Evolutionary conservation across 2,888 invertebrate genomes (phyloP).

Genomic region (Sminthurinus aureus): DNA sequence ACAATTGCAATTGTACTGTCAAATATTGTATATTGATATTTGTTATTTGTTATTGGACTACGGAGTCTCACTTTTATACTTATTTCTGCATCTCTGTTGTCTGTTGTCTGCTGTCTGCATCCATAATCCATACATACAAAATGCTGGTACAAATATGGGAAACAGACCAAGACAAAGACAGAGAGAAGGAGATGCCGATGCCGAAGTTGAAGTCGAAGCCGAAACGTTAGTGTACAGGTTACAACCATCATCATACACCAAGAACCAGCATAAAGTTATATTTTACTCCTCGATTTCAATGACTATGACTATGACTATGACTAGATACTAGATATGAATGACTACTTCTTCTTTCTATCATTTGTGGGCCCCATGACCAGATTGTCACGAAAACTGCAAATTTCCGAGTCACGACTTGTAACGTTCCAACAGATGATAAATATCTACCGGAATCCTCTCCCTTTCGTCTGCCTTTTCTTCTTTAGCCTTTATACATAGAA

Average conservation of each 20-base stretch:
- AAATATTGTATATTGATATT: not conserved
- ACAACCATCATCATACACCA: no score
- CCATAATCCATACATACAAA: not conserved
- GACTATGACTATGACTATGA: not conserved
- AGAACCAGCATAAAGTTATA: no score
- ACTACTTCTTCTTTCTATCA: not conserved
- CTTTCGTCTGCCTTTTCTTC: not conserved
- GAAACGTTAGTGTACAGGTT: not conserved
- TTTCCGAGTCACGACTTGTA: slow-evolving; percentile 39
- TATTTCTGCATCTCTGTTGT: not conserved
- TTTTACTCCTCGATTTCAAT: not conserved
- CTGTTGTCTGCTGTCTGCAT: not conserved
- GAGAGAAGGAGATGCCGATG: not conserved
- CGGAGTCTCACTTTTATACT: not conserved
- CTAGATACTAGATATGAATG: not conserved
- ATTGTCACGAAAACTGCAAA: slow-evolving; percentile 42
- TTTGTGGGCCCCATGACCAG: slow-evolving; percentile 22
- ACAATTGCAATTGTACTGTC: slow-evolving; percentile 1
- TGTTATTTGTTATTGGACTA: not conserved
- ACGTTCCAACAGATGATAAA: slow-evolving; percentile 35
- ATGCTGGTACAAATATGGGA: no score
- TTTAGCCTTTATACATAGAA: not conserved
- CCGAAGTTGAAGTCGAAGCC: not conserved
- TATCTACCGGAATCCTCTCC: slow-evolving; percentile 25
- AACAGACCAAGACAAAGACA: not conserved